phyloP scores from a whole-genome alignment of 2,797 vertebrate species.

The Sylvilagus floridanus region DNA sequence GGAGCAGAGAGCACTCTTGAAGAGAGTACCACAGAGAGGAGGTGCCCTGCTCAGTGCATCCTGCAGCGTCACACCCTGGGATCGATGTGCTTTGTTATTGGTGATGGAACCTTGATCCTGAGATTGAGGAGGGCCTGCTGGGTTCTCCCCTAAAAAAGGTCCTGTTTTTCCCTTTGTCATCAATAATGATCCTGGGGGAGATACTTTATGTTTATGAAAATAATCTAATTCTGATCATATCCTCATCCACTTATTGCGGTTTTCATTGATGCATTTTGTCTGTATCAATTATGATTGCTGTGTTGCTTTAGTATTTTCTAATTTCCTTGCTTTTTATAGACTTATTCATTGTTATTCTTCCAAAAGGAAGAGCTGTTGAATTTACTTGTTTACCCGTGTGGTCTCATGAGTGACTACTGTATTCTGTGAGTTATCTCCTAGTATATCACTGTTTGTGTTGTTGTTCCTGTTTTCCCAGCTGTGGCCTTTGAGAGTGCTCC shows the following conservation, averaged over 20 bases:
- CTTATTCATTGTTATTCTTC: not conserved
- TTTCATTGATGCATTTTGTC: not conserved
- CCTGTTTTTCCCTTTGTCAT: not conserved
- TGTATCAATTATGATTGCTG: not conserved
- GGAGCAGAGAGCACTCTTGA: not conserved
- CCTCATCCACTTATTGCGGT: not conserved
- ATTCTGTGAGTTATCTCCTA: not conserved
- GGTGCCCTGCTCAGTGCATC: not conserved
- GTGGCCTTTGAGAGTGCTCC: not conserved
- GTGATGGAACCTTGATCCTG: not conserved
- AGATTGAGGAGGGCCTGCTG: not conserved
- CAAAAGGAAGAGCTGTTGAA: not conserved
- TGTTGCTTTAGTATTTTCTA: not conserved
- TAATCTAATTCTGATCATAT: not conserved
- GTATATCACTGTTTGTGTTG: not conserved
- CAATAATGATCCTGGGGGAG: not conserved
- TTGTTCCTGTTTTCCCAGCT: not conserved
- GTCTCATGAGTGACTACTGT: not conserved
- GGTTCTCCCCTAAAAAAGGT: not conserved
- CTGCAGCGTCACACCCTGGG: not conserved
- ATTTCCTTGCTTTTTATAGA: not conserved
- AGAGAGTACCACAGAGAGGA: not conserved
- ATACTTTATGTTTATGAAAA: not conserved
- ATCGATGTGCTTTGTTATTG: not conserved
- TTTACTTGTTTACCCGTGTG: not conserved